A percentile compares a stretch with the other conserved stretches of the same genome.
Conservation (phyloP, 2,797 vertebrate genomes). For the Phoeniculus purpureus region DNA sequence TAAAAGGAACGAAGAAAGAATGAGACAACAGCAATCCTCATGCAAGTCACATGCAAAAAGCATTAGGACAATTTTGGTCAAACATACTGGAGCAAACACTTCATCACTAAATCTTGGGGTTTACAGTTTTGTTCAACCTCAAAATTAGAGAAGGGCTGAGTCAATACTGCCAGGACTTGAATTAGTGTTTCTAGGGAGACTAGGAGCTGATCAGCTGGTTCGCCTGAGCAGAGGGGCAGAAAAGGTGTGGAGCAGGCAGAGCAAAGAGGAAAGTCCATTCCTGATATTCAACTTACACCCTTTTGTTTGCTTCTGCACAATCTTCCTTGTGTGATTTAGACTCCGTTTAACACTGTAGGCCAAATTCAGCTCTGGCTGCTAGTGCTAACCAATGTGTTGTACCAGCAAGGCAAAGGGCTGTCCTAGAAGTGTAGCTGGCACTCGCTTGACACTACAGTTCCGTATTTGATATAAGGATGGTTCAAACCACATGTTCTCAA, state of each 20-base stretch:
- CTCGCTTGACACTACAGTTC: neutral
- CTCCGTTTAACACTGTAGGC: neutral
- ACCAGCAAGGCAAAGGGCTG: neutral
- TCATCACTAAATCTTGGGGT: neutral
- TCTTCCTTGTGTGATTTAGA: neutral
- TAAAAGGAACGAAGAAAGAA: neutral
- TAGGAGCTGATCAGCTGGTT: neutral
- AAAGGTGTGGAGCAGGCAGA: constrained; percentile 40
- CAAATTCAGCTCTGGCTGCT: constrained; percentile 1
- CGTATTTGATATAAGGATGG: neutral
- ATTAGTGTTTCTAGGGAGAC: constrained; percentile 17
- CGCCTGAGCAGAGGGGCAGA: neutral
- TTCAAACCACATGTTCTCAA: neutral
- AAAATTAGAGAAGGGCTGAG: constrained; percentile 24
- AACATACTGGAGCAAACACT: neutral
- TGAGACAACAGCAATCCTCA: neutral
- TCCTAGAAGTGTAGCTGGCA: neutral
- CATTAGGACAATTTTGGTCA: neutral
- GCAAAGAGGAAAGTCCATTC: constrained; percentile 44
- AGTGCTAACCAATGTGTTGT: neutral
- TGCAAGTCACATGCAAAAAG: neutral
- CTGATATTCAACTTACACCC: neutral
- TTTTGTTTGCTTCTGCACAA: constrained; percentile 1
- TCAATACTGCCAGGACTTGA: constrained; percentile 16
- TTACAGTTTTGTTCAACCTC: constrained; percentile 22